Evolutionary conservation across 2,113 vertebrate genomes (phyloP), one percentile per base, ranked within the genome.

Genomic region (Phaetusa simplex): DNA sequence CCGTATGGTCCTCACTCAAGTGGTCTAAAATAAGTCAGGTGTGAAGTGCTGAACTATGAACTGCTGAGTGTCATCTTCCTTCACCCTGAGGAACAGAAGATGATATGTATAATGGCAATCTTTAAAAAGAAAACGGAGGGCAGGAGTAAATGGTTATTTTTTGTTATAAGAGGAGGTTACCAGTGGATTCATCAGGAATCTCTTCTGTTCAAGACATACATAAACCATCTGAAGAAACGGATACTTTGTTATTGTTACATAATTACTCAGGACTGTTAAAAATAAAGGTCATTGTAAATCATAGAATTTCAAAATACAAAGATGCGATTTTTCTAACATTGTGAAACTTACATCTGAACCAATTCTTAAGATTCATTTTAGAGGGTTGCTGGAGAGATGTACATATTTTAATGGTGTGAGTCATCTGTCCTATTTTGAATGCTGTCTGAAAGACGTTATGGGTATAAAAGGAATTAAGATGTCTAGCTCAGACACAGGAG

Each of bases 361-460:
- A 40, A 36, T 88, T 82, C 53, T 72, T 49, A 80, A 61, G 47
- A 65, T 26, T 27, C 34, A 19, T 38, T 90, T 82, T 6, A 78
- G 45, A 61, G 83, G 52, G 56, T 64, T 0, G 1, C 82, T 88
- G 76, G 49, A 88, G 74, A 88, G n/a, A 56, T 0, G 0, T 67
- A 56, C 2, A 0, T 50, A 27, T 82, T 88, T 93, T 34, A 95
- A 36, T 70, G 49, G 38, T 86, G 50, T 83, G 82, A 92, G 67
- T 93, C 8, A 32, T 61, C 66, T 77, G 36, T 72, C 64, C 62
- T 88, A 11, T 80, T 88, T 88, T 59, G 78, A 90, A 88, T 73
- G 74, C 47, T 0, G 0, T 85, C 70, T 95, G 88, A 90, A 71
- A 86, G 43, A 65, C 34, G 29, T 69, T 81, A 27, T 34, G 40